Evolutionary conservation across 2,113 vertebrate genomes (phyloP).

Genomic region (rabbit (Oryctolagus cuniculus)): DNA sequence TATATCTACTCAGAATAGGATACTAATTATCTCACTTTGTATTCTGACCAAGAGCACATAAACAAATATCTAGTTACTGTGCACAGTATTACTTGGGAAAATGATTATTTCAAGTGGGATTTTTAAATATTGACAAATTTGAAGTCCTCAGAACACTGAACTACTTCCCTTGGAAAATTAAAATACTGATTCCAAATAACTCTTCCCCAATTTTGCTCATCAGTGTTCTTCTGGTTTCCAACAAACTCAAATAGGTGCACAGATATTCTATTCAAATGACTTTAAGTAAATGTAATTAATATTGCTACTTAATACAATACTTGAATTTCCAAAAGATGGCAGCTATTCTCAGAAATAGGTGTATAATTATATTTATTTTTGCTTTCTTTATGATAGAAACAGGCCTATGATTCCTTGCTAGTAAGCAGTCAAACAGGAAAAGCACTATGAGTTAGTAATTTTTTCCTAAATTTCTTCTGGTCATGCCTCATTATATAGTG

Average conservation of each 20-base stretch:
- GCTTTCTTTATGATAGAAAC: slow-evolving; percentile 41
- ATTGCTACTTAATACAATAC: neutral
- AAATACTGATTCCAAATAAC: neutral
- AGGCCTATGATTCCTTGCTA: neutral
- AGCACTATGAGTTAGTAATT: neutral
- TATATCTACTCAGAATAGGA: neutral
- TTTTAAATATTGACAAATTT: neutral
- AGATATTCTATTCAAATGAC: neutral
- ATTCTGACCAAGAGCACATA: neutral
- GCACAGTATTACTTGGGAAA: neutral
- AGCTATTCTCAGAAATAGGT: neutral
- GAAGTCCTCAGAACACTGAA: neutral
- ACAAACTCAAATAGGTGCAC: slow-evolving; percentile 2
- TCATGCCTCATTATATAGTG: slow-evolving; percentile 59
- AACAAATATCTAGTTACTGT: neutral
- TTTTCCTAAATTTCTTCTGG: slow-evolving; percentile 42
- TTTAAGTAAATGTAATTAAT: neutral
- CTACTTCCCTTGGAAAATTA: neutral
- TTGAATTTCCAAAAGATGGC: neutral
- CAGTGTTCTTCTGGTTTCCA: neutral
- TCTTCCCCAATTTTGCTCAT: neutral
- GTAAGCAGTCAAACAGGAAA: slow-evolving; percentile 32
- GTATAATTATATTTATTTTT: slow-evolving; percentile 30
- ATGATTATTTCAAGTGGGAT: neutral
- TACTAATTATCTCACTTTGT: neutral